Conservation (phyloP, 2,888 invertebrate species). For the Strigamia maritima region DNA sequence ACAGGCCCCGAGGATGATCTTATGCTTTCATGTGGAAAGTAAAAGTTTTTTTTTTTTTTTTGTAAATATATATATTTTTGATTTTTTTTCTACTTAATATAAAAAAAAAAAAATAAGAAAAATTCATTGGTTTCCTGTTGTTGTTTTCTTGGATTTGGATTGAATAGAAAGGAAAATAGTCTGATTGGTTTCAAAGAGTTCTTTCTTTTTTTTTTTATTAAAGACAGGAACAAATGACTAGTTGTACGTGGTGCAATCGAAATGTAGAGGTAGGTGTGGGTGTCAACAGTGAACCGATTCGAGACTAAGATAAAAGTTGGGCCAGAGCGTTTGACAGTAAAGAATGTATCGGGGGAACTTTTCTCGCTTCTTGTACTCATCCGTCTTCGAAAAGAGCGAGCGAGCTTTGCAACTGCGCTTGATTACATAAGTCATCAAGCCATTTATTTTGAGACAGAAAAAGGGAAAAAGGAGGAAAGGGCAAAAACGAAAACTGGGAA, state of each 20-base stretch:
- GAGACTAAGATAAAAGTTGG: constrained; percentile 40
- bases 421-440: constrained; percentile 41
- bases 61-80: background rate
- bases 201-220: constrained; percentile 36
- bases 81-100: background rate
- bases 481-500: constrained; percentile 2
- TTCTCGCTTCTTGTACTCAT: constrained; percentile 39
- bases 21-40: constrained; percentile 5
- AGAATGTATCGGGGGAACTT: constrained; percentile 41
- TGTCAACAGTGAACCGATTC: constrained; percentile 39
- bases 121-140: background rate
- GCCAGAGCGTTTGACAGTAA: constrained; percentile 38
- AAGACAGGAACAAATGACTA: constrained; percentile 38
- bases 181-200: constrained; percentile 29
- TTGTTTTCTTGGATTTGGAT: constrained; percentile 23
- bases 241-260: constrained; percentile 9
- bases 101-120: background rate
- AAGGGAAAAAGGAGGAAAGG: constrained; percentile 34
- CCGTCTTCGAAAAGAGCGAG: constrained; percentile 35
- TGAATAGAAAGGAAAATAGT: constrained; percentile 29
- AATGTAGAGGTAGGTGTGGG: constrained; percentile 31
- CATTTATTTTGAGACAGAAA: constrained; percentile 40
- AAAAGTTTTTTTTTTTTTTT: background rate
- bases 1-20: constrained; percentile 24
- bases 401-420: constrained; percentile 38